These are phyloP conservation scores for Oasisia sp. DNA, from an alignment of 2,888 invertebrate species.

Conservation along the genomic window DNA sequence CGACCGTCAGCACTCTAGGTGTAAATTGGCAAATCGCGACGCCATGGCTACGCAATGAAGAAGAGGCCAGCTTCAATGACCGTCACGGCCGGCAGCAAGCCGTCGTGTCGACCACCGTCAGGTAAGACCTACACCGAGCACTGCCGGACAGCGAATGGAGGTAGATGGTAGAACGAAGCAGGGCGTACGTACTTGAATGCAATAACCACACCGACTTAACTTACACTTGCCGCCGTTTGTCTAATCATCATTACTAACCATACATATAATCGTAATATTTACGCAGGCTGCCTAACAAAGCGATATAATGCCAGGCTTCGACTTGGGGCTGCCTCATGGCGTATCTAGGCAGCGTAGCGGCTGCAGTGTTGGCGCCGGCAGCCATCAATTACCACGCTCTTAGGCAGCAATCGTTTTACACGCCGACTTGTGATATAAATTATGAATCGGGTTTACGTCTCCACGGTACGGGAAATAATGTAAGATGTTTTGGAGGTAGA, in stretches of 20 bases:
- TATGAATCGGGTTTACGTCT: not conserved
- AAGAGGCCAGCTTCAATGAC: not conserved
- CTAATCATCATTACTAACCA: not conserved
- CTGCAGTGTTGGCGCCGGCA: not conserved
- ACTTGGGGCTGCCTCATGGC: not conserved
- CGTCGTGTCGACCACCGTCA: not conserved
- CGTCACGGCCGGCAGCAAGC: not conserved
- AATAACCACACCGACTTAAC: not conserved
- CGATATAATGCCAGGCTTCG: not conserved
- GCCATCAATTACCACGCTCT: conserved; percentile 8
- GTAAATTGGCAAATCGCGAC: not conserved
- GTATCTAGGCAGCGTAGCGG: not conserved
- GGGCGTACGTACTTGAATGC: not conserved
- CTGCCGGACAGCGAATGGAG: not conserved
- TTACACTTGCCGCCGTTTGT: not conserved
- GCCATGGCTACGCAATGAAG: conserved; percentile 9
- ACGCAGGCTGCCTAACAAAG: not conserved
- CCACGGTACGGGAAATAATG: not conserved
- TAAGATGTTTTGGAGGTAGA: not conserved
- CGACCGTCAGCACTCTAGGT: not conserved
- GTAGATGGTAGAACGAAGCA: not conserved
- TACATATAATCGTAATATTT: not conserved
- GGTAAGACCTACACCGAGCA: not conserved
- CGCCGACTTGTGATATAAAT: not conserved
- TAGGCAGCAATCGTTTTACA: not conserved